These are phyloP conservation scores for Pecten maximus DNA, from an alignment of 2,888 invertebrate genomes.

Conservation along the genomic window DNA sequence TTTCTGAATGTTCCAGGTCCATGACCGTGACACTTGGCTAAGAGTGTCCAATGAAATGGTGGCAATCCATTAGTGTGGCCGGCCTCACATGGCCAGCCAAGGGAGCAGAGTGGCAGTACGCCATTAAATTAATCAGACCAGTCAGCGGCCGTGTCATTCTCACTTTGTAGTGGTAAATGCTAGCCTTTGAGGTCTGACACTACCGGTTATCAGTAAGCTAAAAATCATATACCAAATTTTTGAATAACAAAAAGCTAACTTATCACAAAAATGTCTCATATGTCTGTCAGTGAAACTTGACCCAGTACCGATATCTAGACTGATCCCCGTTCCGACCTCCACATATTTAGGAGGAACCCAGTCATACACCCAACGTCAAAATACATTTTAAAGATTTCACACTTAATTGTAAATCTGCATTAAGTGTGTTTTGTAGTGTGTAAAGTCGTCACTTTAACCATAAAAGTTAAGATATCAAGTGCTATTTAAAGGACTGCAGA, in stretches of 20 bases:
- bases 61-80: not conserved
- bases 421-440: constrained; percentile 10
- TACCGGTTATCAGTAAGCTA: not conserved
- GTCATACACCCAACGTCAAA: not conserved
- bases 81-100: not conserved
- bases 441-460: not conserved
- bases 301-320: not conserved
- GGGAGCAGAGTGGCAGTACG: not conserved
- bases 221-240: not conserved
- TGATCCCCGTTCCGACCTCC: not conserved
- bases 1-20: not conserved
- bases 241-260: constrained; percentile 21
- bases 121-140: not conserved
- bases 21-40: constrained; percentile 6
- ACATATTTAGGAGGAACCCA: not conserved
- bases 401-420: not conserved
- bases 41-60: not conserved
- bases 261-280: not conserved
- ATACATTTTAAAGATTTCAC: not conserved
- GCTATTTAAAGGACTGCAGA: not conserved
- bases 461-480: not conserved
- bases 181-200: not conserved
- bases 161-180: not conserved
- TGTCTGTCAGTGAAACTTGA: not conserved
- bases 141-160: not conserved